Evolutionary conservation across 53 echinoderm and acorn worm species (phyloP).

Genomic region (Zoroaster sp.): DNA sequence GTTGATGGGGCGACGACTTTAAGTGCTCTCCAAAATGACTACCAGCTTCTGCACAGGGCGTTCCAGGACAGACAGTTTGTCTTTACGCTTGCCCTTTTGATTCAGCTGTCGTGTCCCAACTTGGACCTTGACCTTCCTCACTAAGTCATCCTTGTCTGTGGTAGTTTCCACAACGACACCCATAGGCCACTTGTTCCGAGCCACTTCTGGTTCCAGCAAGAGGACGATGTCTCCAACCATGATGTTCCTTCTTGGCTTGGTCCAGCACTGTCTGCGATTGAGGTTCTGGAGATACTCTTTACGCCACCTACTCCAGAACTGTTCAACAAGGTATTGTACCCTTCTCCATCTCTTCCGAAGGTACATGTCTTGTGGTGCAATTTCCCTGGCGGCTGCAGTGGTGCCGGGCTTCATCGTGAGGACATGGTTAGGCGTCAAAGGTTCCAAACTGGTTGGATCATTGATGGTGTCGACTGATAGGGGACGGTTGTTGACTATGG

Average conservation of each 20-base stretch:
- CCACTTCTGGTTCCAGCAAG: not conserved
- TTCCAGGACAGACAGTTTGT: not conserved
- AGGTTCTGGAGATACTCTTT: slow-evolving; percentile 47
- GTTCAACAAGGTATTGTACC: too few relatives aligned
- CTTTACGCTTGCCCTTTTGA: slow-evolving; percentile 4
- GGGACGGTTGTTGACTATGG: not conserved
- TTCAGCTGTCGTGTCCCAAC: slow-evolving; percentile 8
- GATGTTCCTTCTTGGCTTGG: not conserved
- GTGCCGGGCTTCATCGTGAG: slow-evolving; percentile 45
- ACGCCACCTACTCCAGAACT: too few relatives aligned
- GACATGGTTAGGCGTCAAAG: slow-evolving; percentile 63
- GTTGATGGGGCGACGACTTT: too few relatives aligned
- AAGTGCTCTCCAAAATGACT: slow-evolving; percentile 12
- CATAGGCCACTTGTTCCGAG: not conserved
- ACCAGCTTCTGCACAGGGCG: slow-evolving; percentile 28
- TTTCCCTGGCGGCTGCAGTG: slow-evolving; percentile 50
- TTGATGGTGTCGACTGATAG: slow-evolving; percentile 2
- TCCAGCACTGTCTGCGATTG: not conserved
- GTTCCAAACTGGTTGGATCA: not conserved
- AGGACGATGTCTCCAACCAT: not conserved
- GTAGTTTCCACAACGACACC: not conserved
- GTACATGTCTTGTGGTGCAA: too few relatives aligned
- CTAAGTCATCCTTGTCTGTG: too few relatives aligned
- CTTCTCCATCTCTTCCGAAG: slow-evolving; percentile 58
- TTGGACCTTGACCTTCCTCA: slow-evolving; percentile 21